Base-by-base conservation (phyloP, 2,888 invertebrate genomes). In the Hydrotaea cyrtoneurina region DNA sequence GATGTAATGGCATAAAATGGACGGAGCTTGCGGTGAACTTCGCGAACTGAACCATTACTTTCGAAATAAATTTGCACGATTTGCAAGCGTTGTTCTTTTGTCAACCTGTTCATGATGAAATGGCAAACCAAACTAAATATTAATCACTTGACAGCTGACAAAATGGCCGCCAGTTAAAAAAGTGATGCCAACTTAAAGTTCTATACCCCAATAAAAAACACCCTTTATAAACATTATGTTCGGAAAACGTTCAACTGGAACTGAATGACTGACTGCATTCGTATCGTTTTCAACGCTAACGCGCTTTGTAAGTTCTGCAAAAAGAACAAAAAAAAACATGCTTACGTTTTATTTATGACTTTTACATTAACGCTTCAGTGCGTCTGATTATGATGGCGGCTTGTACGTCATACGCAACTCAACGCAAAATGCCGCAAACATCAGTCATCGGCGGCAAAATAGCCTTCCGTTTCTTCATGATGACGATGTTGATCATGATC, bases 401-500 rank as follows among this genome's bases (percentile, higher is more conserved):
- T 39, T 17, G 21, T 55, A 23, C 55, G 55, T 55, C 55, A 55
- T 55, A 55, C 55, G 55, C 55, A 55, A 55, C 55, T 55, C 10
- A 50, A 50, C n/a, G n/a, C 50, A n/a, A 50, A 50, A 50, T 50
- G 0, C n/a, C 4, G 11, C 39, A 39, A 55, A 17, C 17, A 7
- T 21, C 8, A 10, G 7, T 43, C 57, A 73, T 59, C 55, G 53
- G 17, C 17, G 53, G 8, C 57, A 39, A 43, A 66, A 19, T 19
- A 43, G 23, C 57, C 73, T 73, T 73, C 39, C 23, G n/a, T 57
- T 43, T 17, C 17, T 66, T 31, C 66, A 73, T 57, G 50, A 23
- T 21, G 23, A 15, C 26, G 26, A 69, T 69, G 21, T 15, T 15
- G 69, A 46, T 46, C 19, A 19, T 55, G 7, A 46, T 53, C 53